Percentiles rank a stretch among this genome's conserved stretches.
These are phyloP conservation scores for Egretta garzetta DNA, from an alignment of 2,113 vertebrate species.

Conservation along the genomic window DNA sequence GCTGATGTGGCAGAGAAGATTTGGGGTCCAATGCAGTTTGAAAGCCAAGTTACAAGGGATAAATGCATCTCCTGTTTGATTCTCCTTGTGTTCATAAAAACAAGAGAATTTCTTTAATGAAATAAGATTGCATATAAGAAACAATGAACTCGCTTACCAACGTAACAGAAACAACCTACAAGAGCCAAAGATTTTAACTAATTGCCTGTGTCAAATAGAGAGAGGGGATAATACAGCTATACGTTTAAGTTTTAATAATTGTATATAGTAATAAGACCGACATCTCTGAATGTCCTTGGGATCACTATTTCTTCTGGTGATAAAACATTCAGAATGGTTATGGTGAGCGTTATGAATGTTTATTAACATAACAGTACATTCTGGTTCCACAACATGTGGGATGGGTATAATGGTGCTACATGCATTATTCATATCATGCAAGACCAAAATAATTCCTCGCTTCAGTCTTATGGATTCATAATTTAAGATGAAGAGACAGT, in stretches of 20 bases:
- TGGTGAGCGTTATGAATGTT: background rate
- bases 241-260: background rate
- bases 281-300: background rate
- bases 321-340: background rate
- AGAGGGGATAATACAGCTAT: background rate
- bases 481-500: constrained; percentile 10
- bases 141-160: background rate
- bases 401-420: background rate
- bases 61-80: accelerated
- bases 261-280: background rate
- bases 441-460: background rate
- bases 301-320: background rate
- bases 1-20: background rate
- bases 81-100: background rate
- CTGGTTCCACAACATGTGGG: background rate
- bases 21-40: background rate
- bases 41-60: background rate
- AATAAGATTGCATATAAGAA: background rate
- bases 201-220: background rate
- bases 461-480: background rate
- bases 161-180: background rate
- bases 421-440: constrained; percentile 54
- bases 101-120: background rate
- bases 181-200: background rate
- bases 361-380: constrained; percentile 2